Base-by-base conservation (phyloP, 2,113 vertebrate species). In the Manacus vitellinus region DNA sequence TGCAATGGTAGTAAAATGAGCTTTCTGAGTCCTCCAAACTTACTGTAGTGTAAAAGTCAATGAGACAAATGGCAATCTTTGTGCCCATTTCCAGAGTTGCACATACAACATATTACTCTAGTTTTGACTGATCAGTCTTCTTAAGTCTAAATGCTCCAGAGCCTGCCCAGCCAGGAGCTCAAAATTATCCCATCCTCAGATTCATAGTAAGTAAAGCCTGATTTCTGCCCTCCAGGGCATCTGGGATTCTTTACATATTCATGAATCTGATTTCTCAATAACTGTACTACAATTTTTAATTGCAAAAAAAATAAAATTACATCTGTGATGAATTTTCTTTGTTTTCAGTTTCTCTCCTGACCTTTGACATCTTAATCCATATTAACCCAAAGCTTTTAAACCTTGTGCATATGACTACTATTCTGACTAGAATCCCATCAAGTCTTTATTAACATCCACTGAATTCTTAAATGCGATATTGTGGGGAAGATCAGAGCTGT, bases 371-470 rank as follows among this genome's bases (percentile, higher is more conserved):
- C 74, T 92, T 89, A 89, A 89, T 87, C 62, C 67, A 70, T 70
- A 68, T 73, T 83, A 76, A 92, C 49, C 25, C 59, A 85, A 88
- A 76, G 75, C 58, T 92, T 91, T 88, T 63, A 89, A 89, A 83
- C 31, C 44, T 67, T 76, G 35, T 27, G 61, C 65, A 54, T 43
- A 54, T 44, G n/a, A 49, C 62, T 88, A 75, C 46, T 79, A 72
- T 47, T 75, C 63, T 70, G 41, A 73, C 46, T 66, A 62, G 63
- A 85, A 76, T 65, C 70, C 51, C 44, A 89, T 58, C 30, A 81
- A 84, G 23, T 72, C 68, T 82, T 92, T 87, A 78, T 61, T 91
- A 88, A 93, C 49, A 88, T 61, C n/a, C 43, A 82, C 58, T 9
- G 10, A 81, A 94, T 71, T 81, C 31, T 74, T 87, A 59, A 71